These are phyloP conservation scores for Sipha flava DNA, from an alignment of 1,140 invertebrate species.

Conservation along the genomic window DNA sequence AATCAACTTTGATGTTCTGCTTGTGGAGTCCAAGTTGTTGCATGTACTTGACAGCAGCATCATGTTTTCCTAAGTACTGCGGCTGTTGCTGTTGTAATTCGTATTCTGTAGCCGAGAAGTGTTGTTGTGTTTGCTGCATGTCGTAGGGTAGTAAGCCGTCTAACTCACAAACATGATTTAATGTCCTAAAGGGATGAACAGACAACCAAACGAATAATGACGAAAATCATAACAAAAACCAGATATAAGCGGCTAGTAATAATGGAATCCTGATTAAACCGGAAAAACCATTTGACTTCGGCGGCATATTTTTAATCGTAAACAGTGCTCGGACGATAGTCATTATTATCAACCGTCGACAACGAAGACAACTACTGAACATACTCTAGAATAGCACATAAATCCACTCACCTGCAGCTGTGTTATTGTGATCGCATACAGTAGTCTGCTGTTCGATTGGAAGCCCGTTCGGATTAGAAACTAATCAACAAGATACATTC, in stretches of 20 bases:
- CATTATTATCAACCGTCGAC: too few species aligned
- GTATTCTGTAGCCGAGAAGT: conserved; percentile 13
- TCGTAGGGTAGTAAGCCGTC: neutral
- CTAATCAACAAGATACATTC: neutral
- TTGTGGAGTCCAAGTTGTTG: conserved; percentile 28
- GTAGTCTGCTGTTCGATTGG: too few species aligned
- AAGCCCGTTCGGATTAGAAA: neutral
- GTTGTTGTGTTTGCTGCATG: conserved; percentile 24
- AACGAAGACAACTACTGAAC: too few species aligned
- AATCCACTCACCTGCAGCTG: too few species aligned
- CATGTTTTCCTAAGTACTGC: conserved; percentile 21
- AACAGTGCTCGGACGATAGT: too few species aligned
- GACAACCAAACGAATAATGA: neutral
- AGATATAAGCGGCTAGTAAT: too few species aligned
- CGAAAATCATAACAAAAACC: too few species aligned
- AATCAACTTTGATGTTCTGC: conserved; percentile 15
- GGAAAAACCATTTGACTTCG: too few species aligned
- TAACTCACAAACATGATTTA: neutral
- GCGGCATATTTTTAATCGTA: too few species aligned
- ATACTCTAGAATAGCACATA: too few species aligned
- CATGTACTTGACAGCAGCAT: conserved; percentile 22
- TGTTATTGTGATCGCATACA: too few species aligned
- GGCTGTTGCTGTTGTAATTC: conserved; percentile 28
- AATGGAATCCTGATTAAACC: too few species aligned
- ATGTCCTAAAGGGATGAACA: neutral